phyloP scores from a whole-genome alignment of 2,113 vertebrate species.

The Trogon melanurus region DNA sequence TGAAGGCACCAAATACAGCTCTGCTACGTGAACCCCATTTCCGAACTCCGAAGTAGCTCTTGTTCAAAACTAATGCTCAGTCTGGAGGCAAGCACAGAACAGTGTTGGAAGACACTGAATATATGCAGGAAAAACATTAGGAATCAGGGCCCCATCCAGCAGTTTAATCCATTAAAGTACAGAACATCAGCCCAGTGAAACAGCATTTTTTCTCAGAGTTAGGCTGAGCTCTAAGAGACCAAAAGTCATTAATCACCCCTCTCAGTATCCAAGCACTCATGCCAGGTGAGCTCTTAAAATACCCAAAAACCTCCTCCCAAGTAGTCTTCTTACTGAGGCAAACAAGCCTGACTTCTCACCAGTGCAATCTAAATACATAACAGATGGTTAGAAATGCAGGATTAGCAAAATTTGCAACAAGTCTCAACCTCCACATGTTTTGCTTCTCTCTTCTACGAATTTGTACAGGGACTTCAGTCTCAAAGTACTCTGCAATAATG shows the following conservation, averaged over 20 bases:
- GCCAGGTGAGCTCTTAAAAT: background rate
- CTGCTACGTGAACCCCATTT: background rate
- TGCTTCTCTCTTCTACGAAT: background rate
- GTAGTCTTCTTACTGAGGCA: background rate
- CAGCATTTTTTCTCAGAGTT: background rate
- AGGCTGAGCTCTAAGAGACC: background rate
- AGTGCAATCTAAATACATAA: background rate
- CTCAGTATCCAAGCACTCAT: background rate
- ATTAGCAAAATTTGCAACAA: background rate
- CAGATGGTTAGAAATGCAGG: background rate
- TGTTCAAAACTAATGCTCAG: background rate
- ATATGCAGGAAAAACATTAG: background rate
- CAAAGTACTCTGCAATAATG: background rate
- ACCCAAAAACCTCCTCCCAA: background rate
- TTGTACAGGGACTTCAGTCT: background rate
- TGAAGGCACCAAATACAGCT: fast-evolving
- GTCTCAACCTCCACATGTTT: background rate
- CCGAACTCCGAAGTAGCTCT: background rate
- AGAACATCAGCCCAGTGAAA: background rate
- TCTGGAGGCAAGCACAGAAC: background rate
- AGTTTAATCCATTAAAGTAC: background rate
- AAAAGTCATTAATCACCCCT: background rate
- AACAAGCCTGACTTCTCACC: background rate
- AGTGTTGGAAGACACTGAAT: background rate
- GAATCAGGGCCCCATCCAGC: background rate